Evolutionary conservation across 2,888 invertebrate genomes (phyloP), one percentile per base, ranked within the genome.

Genomic region (Plemyria rubiginata): DNA sequence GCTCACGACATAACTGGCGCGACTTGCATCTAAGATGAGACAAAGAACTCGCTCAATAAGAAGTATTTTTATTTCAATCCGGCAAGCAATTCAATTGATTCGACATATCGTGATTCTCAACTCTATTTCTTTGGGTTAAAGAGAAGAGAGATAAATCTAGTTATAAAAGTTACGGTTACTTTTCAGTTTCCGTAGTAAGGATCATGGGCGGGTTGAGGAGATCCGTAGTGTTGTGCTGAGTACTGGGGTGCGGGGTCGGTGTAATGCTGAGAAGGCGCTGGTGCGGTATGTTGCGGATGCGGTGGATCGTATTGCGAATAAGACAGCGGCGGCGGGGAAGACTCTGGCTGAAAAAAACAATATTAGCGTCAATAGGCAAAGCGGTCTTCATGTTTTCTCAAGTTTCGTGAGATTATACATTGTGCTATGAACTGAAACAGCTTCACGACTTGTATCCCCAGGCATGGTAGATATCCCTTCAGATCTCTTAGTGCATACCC

Each of bases 121-220:
- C 62, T 66, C 63, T 53, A 50, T 66, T 74, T 78, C 74, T 79
- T 80, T 75, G 53, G 50, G 45, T 40, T 50, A 70, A 78, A 79
- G 75, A 81, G 72, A 63, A 49, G 71, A 75, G 77, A 73, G 66
- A 67, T 73, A 74, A 70, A 66, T 55, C 28, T 50, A 50, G n/a
- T 11, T 2, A 36, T 32, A 5, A 11, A 28, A 2, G 9, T n/a
- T 13, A 4, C 29, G 36, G 36, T 0, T 38, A 49, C 4, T 16
- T 58, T 50, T 81, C 73, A 88, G 56, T 85, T 80, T 50, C 86
- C 90, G 57, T 90, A 84, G 70, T 92, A 90, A 48, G 88, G 90
- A 66, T 91, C 89, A 74, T 91, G 85, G 28, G 60, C 54, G 70
- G 81, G 75, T 52, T 73, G 73, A 16, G 74, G 74, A 55, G 68